phyloP scores from a whole-genome alignment of 2,797 vertebrate species.

The Microcaecilia unicolor region DNA sequence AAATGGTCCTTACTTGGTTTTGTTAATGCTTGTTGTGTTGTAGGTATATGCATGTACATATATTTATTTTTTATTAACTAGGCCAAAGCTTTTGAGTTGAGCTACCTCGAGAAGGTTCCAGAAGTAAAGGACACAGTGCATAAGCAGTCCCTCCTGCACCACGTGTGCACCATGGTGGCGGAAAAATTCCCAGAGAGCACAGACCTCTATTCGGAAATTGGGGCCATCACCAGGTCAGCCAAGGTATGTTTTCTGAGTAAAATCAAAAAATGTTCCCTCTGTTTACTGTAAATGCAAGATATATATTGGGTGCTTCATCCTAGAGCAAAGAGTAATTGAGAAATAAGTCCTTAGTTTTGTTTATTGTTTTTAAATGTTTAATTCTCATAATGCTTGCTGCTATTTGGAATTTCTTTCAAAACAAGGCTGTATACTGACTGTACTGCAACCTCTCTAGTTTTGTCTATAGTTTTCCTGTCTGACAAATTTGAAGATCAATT shows the following conservation, averaged over 20 bases:
- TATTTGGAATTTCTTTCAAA: background rate
- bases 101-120: conserved; percentile 95
- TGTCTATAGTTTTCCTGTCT: background rate
- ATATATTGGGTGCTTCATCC: background rate
- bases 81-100: conserved; percentile 96
- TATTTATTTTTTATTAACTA: too few relatives aligned
- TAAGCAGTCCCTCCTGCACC: conserved; percentile 92
- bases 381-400: background rate
- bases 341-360: background rate
- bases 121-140: conserved; percentile 97
- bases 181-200: conserved; percentile 94
- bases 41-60: too few relatives aligned
- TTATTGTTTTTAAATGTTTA: background rate
- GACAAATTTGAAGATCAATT: too few relatives aligned
- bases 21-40: too few relatives aligned
- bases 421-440: fast-evolving
- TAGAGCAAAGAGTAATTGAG: background rate
- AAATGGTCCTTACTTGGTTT: too few relatives aligned
- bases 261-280: background rate
- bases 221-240: conserved; percentile 86
- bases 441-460: background rate
- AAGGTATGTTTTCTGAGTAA: conserved; percentile 62
- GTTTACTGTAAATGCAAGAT: background rate
- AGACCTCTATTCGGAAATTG: conserved; percentile 94
- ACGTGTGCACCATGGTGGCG: conserved; percentile 86